Percentiles rank a stretch among this genome's conserved stretches.
These are phyloP conservation scores for Microcebus ravelobensis DNA, from an alignment of 2,113 vertebrate genomes.

Conservation along the genomic window DNA sequence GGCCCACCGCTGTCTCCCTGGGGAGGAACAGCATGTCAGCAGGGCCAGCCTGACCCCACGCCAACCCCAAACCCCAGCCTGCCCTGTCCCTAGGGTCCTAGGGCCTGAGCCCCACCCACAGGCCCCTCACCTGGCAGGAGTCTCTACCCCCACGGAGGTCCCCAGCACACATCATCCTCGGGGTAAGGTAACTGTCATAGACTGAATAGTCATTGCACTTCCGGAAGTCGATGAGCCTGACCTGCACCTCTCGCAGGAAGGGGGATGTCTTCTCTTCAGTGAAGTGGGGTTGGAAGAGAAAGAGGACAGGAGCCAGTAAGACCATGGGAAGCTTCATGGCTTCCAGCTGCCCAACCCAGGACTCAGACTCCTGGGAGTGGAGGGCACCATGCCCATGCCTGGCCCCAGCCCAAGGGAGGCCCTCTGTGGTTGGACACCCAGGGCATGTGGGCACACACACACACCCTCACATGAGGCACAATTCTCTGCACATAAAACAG, in stretches of 20 bases:
- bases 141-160: slow-evolving; percentile 91
- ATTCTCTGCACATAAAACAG: neutral
- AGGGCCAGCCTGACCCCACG: neutral
- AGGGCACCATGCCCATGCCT: neutral
- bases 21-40: neutral
- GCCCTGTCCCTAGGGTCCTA: accelerated
- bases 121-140: slow-evolving; percentile 92
- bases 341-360: neutral
- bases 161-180: slow-evolving; percentile 94
- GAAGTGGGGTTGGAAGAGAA: neutral
- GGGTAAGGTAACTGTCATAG: slow-evolving; percentile 88
- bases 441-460: neutral
- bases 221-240: slow-evolving; percentile 87
- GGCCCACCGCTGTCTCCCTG: slow-evolving; percentile 98
- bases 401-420: neutral
- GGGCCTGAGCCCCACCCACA: neutral
- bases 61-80: accelerated
- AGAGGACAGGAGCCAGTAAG: neutral
- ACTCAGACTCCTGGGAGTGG: neutral
- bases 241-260: slow-evolving; percentile 89
- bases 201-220: slow-evolving; percentile 88
- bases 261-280: slow-evolving; percentile 85
- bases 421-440: neutral
- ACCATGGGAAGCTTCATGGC: neutral
- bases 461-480: neutral